These are phyloP conservation scores for Colletes collaris DNA, from an alignment of 2,888 invertebrate genomes.

Conservation along the genomic window DNA sequence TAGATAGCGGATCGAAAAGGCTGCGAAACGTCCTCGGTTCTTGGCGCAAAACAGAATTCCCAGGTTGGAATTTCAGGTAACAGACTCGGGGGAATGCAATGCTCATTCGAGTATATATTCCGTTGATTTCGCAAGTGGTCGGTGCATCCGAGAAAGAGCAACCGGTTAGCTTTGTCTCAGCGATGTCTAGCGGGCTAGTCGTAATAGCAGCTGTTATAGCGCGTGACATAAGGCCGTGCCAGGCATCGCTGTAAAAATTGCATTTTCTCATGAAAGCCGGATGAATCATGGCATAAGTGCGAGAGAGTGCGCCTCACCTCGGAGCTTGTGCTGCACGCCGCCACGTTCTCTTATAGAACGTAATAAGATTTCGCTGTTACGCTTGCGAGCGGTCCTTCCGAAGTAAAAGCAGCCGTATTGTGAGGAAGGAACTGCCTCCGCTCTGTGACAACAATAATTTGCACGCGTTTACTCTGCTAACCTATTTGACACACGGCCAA, in stretches of 20 bases:
- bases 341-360: slow-evolving; percentile 36
- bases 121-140: slow-evolving; percentile 38
- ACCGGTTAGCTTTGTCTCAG: slow-evolving; percentile 60
- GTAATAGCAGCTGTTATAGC: slow-evolving; percentile 54
- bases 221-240: slow-evolving; percentile 61
- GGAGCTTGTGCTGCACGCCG: slow-evolving; percentile 27
- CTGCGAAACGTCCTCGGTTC: not conserved
- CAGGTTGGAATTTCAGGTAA: slow-evolving; percentile 24
- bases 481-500: not conserved
- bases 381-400: slow-evolving; percentile 26
- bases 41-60: not conserved
- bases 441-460: slow-evolving; percentile 10
- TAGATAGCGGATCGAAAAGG: not conserved
- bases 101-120: not conserved
- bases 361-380: slow-evolving; percentile 65
- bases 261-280: slow-evolving; percentile 69
- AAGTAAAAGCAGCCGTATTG: slow-evolving; percentile 36
- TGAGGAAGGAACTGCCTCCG: slow-evolving; percentile 48
- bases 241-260: slow-evolving; percentile 58
- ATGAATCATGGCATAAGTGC: slow-evolving; percentile 60
- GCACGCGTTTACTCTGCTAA: not conserved
- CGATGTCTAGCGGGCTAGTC: slow-evolving; percentile 49
- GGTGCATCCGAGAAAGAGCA: slow-evolving; percentile 42
- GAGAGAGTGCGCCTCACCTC: slow-evolving; percentile 26
- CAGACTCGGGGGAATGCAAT: slow-evolving; percentile 6